Evolutionary conservation across 2,797 vertebrate species (phyloP), one percentile per base, ranked within the genome.

Genomic region (Enteromius argenteus): DNA sequence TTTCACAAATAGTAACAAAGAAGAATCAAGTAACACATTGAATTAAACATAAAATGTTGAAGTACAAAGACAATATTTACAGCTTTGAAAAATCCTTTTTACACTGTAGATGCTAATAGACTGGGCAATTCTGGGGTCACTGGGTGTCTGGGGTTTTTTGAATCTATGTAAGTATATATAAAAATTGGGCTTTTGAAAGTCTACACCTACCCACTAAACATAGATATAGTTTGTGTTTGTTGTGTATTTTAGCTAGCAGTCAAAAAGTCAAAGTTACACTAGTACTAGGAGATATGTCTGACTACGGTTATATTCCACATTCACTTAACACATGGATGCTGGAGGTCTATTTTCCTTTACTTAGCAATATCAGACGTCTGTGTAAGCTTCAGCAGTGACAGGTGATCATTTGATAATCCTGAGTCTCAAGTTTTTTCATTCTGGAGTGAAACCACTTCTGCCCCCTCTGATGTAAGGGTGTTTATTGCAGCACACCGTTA

Each of bases 371-470:
- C 72, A 53, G 30, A 74, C 71, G 1, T 23, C 15, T 85, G 42
- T 81, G 73, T 76, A 42, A 74, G 44, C 81, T 86, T 74, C 73
- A 76, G 53, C 64, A 84, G 56, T 76, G 84, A 73, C 74, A 84
- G 68, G 82, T 80, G 73, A 86, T 75, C 49, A 79, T 32, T 53
- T 80, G 72, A 86, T 80, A 49, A 84, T 86, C 2, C 62, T 15
- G 3, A 39, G 8, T 68, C n/a, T 83, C 49, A 2, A 0, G 44
- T 81, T 79, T 44, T n/a, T 78, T 80, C 56, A 73, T 58, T n/a
- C 64, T 62, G 46, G 72, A 81, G 37, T 56, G 32, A 62, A 73
- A 73, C 39, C 62, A 3, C 37, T 66, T 19, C 32, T 67, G 60
- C 53, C 53, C 19, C 67, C 69, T 32, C 35, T 85, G 79, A 79